Conservation (phyloP, 2,113 vertebrate genomes). For the Eretmochelys imbricata region DNA sequence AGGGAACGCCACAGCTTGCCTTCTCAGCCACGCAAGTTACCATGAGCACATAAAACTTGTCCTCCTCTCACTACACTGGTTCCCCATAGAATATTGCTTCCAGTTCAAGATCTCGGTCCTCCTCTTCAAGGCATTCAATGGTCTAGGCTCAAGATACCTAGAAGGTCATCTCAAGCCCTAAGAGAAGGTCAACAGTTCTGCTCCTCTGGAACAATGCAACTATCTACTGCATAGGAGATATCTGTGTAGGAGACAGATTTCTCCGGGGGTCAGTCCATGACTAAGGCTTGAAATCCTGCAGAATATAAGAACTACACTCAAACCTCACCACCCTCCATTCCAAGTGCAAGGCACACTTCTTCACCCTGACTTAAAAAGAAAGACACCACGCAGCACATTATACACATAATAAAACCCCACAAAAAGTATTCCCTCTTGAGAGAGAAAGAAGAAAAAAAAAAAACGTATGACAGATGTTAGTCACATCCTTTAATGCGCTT, state of each 20-base stretch:
- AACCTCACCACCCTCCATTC: neutral
- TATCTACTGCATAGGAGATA: accelerated
- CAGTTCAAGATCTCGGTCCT: neutral
- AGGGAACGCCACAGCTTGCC: neutral
- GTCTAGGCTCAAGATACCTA: neutral
- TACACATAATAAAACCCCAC: neutral
- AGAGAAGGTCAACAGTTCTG: neutral
- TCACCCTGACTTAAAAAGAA: neutral
- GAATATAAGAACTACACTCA: neutral
- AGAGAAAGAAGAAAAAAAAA: neutral
- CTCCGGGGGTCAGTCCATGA: neutral
- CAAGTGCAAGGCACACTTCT: neutral
- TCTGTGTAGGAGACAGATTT: neutral
- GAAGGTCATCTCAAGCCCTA: neutral
- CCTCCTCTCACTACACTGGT: neutral
- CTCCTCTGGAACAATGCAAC: neutral
- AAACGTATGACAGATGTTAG: neutral
- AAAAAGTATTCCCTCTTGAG: neutral
- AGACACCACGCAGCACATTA: neutral
- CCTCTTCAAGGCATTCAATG: neutral
- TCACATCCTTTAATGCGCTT: neutral
- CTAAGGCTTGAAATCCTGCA: neutral
- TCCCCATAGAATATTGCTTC: neutral
- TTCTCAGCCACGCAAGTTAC: neutral
- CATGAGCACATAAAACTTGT: neutral